Base-by-base conservation (phyloP, 2,113 vertebrate genomes). In the Myrmophylax atrothorax region DNA sequence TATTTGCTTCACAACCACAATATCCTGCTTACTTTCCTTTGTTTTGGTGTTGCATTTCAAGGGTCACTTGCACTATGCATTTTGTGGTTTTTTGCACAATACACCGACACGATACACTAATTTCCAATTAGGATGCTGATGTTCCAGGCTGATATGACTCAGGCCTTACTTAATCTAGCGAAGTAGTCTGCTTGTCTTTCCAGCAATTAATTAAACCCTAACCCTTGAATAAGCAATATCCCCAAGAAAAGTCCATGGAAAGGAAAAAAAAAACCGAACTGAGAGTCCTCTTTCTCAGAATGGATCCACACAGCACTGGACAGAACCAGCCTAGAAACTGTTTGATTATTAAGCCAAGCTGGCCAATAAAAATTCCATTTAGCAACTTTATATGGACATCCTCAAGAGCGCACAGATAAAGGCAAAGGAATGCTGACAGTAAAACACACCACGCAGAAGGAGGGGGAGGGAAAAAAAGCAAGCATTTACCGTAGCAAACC, bases 281-380 rank as follows among this genome's bases (percentile, higher is more conserved):
- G 31, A 3, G 0, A 79, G 14, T 52, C 31, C 35, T 93, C 79
- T 74, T 96, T 86, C 52, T 92, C 80, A 84, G 50, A 90, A 95
- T 20, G 70, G 66, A 90, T 88, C 90, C 93, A 93, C 86, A 78
- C 19, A 77, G 83, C 44, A 87, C 93, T 25, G 82, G 93, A 93
- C 56, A 96, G 86, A 96, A 96, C 95, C 90, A 96, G 92, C 52
- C 79, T 92, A 64, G 68, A 96, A 97, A 90, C 79, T 81, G 95
- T 93, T 96, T 97, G 94, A 96, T 92, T 95, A 96, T 96, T 97
- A 96, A 97, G 94, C 93, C 84, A 90, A 90, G 69, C 31, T 53
- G 44, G 28, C 53, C 95, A 94, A 84, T 96, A 96, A 96, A 96
- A 94, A 97, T 97, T 87, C 93, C 93, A 87, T 93, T 94, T 96